Conservation (phyloP, 1,140 invertebrate species). For the Pseudachorutes palmiensis region DNA sequence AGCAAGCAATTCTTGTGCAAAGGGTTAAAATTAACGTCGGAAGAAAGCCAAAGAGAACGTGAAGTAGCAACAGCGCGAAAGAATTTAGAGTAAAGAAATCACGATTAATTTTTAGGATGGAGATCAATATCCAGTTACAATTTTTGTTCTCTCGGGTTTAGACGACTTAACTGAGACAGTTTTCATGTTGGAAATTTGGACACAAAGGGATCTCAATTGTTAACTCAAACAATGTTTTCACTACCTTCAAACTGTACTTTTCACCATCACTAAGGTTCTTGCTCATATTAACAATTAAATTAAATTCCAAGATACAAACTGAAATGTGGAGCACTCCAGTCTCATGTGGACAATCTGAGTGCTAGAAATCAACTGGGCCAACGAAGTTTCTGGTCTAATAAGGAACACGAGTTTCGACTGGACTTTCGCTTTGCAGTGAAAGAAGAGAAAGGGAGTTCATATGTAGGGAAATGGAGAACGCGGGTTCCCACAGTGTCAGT, state of each 20-base stretch:
- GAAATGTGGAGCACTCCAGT: too few relatives aligned
- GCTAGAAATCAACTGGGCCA: slow-evolving; percentile 18
- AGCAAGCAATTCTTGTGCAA: neutral
- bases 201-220: too few relatives aligned
- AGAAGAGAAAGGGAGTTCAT: slow-evolving; percentile 13
- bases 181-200: too few relatives aligned
- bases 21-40: neutral
- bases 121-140: too few relatives aligned
- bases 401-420: neutral
- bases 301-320: too few relatives aligned
- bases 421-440: neutral
- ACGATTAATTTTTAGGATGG: too few relatives aligned
- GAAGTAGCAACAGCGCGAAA: neutral
- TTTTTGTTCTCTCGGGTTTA: too few relatives aligned
- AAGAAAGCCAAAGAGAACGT: neutral
- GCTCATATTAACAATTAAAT: too few relatives aligned
- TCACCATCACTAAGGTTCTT: too few relatives aligned
- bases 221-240: too few relatives aligned
- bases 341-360: slow-evolving; percentile 5
- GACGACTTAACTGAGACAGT: too few relatives aligned
- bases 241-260: too few relatives aligned
- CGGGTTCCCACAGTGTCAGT: neutral
- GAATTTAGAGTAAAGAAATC: neutral
- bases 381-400: slow-evolving; percentile 10
- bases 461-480: slow-evolving; percentile 6